phyloP scores from a whole-genome alignment of 2,888 invertebrate species.

The Eupithecia vulgata region DNA sequence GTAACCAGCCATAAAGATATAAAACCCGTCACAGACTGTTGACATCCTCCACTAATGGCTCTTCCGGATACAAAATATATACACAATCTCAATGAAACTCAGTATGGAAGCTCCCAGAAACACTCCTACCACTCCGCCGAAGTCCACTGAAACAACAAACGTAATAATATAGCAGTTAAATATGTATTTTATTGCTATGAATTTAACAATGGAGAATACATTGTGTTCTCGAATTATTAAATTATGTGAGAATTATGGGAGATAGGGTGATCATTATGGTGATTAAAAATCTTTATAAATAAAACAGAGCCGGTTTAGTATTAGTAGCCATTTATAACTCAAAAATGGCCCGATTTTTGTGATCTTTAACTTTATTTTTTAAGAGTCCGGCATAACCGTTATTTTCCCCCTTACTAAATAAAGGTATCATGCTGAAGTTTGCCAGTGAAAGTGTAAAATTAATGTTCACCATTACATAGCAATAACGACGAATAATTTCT shows the following conservation, averaged over 20 bases:
- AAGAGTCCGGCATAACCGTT: too few species aligned
- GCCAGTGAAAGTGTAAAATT: too few species aligned
- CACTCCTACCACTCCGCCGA: conserved; percentile 85
- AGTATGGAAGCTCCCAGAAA: conserved; percentile 86
- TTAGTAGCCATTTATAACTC: too few species aligned
- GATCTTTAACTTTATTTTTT: too few species aligned
- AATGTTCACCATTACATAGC: too few species aligned
- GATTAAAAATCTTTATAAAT: not conserved
- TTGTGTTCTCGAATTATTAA: not conserved
- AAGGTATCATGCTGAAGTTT: too few species aligned
- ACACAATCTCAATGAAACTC: conserved; percentile 83
- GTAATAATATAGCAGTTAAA: not conserved
- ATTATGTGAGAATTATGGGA: not conserved
- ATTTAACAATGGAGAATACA: not conserved
- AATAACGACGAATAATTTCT: too few species aligned
- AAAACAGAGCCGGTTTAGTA: too few species aligned
- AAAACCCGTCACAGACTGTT: conserved; percentile 3
- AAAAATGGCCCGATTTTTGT: too few species aligned
- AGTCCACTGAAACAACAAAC: conserved; percentile 78
- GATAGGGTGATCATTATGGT: too few species aligned
- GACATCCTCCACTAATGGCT: conserved; percentile 14
- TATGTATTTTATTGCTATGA: not conserved
- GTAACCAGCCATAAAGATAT: not conserved
- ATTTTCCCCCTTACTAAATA: too few species aligned
- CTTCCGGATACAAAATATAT: conserved; percentile 79